Conservation (phyloP, 2,113 vertebrate genomes). For the Catharus bicknelli region DNA sequence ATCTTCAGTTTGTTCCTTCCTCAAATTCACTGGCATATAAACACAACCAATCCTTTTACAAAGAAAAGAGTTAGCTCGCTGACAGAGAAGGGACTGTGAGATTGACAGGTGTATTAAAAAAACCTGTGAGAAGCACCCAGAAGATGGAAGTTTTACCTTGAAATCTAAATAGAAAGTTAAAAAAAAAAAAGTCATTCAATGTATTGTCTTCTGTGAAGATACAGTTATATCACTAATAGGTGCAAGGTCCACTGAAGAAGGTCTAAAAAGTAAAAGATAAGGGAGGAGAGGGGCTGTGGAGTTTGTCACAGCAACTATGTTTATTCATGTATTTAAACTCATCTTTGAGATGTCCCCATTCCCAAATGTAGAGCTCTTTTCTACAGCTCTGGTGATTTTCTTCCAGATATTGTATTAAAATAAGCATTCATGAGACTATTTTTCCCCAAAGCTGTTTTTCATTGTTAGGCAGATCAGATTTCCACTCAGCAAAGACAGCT, state of each 20-base stretch:
- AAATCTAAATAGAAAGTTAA: background rate
- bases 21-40: background rate
- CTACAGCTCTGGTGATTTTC: constrained; percentile 9
- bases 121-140: background rate
- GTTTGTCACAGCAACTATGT: background rate
- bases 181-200: background rate
- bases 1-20: background rate
- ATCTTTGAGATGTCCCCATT: background rate
- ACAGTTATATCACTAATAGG: background rate
- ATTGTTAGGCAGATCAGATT: constrained; percentile 3
- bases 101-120: constrained; percentile 1
- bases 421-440: constrained; percentile 14
- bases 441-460: background rate
- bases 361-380: background rate
- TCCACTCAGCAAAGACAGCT: background rate
- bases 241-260: background rate
- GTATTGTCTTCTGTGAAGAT: background rate
- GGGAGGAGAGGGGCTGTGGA: background rate
- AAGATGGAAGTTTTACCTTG: background rate
- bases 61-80: background rate
- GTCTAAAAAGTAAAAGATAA: background rate
- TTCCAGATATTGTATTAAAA: constrained; percentile 36
- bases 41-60: background rate
- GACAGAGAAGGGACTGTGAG: background rate
- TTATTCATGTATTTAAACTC: constrained; percentile 32